Evolutionary conservation across 1,140 invertebrate species (phyloP), one percentile per base, ranked within the genome.

Genomic region (Saccostrea glomerata): DNA sequence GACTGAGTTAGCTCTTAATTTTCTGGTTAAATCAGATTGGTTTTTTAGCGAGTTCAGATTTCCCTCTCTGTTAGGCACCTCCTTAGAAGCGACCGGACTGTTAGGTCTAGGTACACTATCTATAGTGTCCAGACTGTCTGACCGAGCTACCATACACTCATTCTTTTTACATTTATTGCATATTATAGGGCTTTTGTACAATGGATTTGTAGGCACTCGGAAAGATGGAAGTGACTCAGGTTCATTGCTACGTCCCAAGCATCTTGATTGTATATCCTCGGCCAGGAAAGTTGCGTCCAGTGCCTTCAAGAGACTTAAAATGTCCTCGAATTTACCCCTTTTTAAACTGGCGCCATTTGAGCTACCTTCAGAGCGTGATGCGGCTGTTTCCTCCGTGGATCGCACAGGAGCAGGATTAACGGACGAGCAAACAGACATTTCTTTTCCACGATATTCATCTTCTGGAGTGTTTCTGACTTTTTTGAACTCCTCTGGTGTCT

Each of bases 201-300:
- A 20, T 11, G 60, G 60, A n/a, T 66, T 66, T 66, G 13, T 7
- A 2, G 60, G 60, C 15, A 66, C 6, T 66, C 15, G 17, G 20
- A n/a, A 9, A 23, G 60, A 66, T 20, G 60, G 60, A 20, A 66
- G 23, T 9, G 23, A 23, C 23, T 66, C 60, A 23, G 15, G 23
- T 66, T n/a, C 60, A 66, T 66, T 9, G 47, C 1, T 9, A 66
- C 17, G 2, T 6, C 20, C 6, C 20, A 66, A 9, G 5, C 23
- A 20, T 23, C n/a, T 23, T 20, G 6, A n/a, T 66, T 66, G 20
- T 9, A 66, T 20, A 7, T 66, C 60, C 1, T 20, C 23, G 60
- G 60, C 60, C 20, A 66, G 60, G 60, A 66, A 66, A n/a, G 60
- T 66, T 66, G 60, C 60, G 23, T 66, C 60, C 15, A 66, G 60